Conservation (phyloP, 2,888 invertebrate genomes). For the Heliconius sara region DNA sequence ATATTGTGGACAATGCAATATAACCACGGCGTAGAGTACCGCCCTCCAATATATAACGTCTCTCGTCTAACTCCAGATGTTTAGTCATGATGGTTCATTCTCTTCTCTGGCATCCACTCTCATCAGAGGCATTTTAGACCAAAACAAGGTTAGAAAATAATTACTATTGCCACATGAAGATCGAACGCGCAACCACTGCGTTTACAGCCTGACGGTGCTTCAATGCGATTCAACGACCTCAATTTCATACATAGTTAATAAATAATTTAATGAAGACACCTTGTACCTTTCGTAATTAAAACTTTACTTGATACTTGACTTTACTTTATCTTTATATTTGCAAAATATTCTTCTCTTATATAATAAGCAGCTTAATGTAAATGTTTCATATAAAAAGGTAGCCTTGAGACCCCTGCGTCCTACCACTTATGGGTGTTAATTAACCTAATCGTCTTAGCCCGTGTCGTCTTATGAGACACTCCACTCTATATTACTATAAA, state of each 20-base stretch:
- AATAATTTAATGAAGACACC: too few relatives aligned
- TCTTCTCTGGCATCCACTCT: too few relatives aligned
- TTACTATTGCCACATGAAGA: not conserved
- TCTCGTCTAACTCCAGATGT: too few relatives aligned
- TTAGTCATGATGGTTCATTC: too few relatives aligned
- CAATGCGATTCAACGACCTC: not conserved
- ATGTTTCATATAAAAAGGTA: slow-evolving; percentile 8
- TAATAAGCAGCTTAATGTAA: not conserved
- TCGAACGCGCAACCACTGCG: not conserved
- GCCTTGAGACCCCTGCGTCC: not conserved
- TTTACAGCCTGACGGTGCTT: not conserved
- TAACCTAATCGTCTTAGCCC: slow-evolving; percentile 22
- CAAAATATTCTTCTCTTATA: not conserved
- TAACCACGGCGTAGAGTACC: not conserved
- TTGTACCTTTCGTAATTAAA: not conserved
- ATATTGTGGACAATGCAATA: not conserved
- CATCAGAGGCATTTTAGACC: too few relatives aligned
- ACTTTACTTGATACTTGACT: not conserved
- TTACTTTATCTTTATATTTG: not conserved
- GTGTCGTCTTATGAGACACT: slow-evolving; percentile 24
- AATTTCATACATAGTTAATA: not conserved
- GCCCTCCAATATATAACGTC: not conserved
- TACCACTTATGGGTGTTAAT: slow-evolving; percentile 24
- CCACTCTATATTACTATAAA: not conserved
- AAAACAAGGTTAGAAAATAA: not conserved